A percentile compares a stretch with the other conserved stretches of the same genome.
phyloP scores from a whole-genome alignment of 2,888 invertebrate genomes.

The Coleophora flavipennella region DNA sequence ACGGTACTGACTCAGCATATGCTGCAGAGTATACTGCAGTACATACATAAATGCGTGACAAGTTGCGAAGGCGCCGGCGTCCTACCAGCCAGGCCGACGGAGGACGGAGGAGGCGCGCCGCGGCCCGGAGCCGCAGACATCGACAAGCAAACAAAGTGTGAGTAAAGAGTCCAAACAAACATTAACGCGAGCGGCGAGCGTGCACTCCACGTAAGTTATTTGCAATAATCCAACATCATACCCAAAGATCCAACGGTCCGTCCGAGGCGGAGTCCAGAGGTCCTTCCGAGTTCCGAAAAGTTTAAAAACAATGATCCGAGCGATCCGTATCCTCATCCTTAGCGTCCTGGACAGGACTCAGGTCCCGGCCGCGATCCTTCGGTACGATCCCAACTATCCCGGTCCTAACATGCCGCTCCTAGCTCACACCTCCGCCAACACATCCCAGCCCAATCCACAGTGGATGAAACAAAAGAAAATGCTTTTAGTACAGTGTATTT shows the following conservation, averaged over 20 bases:
- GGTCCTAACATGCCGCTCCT: slow-evolving; percentile 34
- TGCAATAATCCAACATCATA: slow-evolving; percentile 63
- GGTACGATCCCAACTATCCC: slow-evolving; percentile 28
- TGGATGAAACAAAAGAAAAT: slow-evolving; percentile 72
- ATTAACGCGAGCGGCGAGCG: slow-evolving; percentile 34
- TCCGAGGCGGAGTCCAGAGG: slow-evolving; percentile 11
- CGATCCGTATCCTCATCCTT: slow-evolving; percentile 23
- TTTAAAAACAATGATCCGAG: slow-evolving; percentile 5
- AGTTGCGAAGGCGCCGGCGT: too few species aligned
- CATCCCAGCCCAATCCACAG: slow-evolving; percentile 67
- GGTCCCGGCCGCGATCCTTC: slow-evolving; percentile 14
- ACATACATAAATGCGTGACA: too few species aligned
- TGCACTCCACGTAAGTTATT: slow-evolving; percentile 64
- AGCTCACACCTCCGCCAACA: slow-evolving; percentile 57
- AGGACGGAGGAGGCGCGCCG: too few species aligned
- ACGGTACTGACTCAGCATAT: too few species aligned
- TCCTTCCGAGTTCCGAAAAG: too few species aligned
- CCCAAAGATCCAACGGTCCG: slow-evolving; percentile 55
- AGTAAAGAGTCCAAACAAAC: slow-evolving; percentile 37
- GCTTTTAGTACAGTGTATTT: slow-evolving; percentile 44
- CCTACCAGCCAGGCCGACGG: too few species aligned
- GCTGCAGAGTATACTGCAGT: too few species aligned
- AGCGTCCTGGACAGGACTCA: too few species aligned
- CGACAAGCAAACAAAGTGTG: slow-evolving; percentile 56
- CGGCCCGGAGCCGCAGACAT: slow-evolving; percentile 27